Percentiles rank a stretch among this genome's conserved stretches.
Conservation (phyloP, 2,113 vertebrate species). For the Cyanoderma ruficeps region DNA sequence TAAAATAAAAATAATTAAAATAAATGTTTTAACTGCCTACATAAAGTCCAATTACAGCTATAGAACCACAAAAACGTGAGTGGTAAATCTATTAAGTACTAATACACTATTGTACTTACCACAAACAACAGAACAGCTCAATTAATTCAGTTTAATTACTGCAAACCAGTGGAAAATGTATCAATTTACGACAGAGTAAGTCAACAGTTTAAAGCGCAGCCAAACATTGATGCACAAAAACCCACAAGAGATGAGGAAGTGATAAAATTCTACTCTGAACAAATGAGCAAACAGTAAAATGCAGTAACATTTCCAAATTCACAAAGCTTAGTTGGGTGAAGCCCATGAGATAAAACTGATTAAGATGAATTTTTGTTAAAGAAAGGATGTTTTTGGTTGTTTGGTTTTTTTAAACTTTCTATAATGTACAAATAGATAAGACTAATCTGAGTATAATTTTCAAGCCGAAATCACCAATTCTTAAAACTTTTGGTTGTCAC, state of each 20-base stretch:
- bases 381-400: rapidly evolving
- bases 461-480: background rate
- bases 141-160: conserved; percentile 44
- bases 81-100: background rate
- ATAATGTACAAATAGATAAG: background rate
- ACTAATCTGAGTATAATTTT: background rate
- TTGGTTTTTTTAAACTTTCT: too few species aligned
- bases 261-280: background rate
- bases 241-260: background rate
- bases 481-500: background rate
- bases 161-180: background rate
- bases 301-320: background rate
- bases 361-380: background rate
- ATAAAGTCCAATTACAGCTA: background rate
- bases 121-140: conserved; percentile 7
- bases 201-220: background rate
- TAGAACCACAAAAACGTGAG: background rate
- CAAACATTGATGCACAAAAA: background rate
- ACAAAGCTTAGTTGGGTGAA: background rate
- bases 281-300: background rate
- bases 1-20: background rate
- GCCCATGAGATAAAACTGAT: background rate
- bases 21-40: background rate
- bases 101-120: background rate
- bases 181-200: background rate